These are phyloP conservation scores for Sphaerodactylus townsendi DNA, from an alignment of 2,113 vertebrate genomes.

Conservation along the genomic window DNA sequence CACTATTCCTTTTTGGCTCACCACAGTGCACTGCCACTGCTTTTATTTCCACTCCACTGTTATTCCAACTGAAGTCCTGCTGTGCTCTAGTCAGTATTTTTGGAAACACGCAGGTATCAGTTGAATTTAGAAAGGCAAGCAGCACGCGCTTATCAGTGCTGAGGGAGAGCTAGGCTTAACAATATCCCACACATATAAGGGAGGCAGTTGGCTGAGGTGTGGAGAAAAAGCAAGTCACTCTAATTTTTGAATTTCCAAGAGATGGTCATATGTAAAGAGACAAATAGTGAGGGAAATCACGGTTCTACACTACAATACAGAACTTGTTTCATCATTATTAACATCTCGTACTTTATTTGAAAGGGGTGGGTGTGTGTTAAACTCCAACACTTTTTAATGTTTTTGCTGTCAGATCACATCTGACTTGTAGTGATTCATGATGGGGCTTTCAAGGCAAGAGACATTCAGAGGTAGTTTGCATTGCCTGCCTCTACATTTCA, in stretches of 20 bases:
- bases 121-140: slow-evolving; percentile 63
- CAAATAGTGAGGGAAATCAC: slow-evolving; percentile 17
- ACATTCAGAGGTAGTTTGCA: no score
- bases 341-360: neutral
- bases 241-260: slow-evolving; percentile 1
- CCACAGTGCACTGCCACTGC: slow-evolving; percentile 13
- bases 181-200: slow-evolving; percentile 64
- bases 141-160: slow-evolving; percentile 54
- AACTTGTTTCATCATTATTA: neutral
- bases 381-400: neutral
- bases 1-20: neutral
- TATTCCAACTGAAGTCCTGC: slow-evolving; percentile 54
- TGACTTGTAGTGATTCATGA: no score
- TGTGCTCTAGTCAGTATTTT: slow-evolving; percentile 64
- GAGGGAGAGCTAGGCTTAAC: slow-evolving; percentile 68
- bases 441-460: no score
- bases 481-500: no score
- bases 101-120: slow-evolving; percentile 68
- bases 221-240: slow-evolving; percentile 23
- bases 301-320: neutral
- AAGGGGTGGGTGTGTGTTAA: neutral
- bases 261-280: neutral
- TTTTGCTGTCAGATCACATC: no score
- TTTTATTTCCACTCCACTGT: neutral
- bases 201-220: slow-evolving; percentile 47